Evolutionary conservation across 2,797 vertebrate species (phyloP).

Genomic region (Brotogeris chrysoptera): DNA sequence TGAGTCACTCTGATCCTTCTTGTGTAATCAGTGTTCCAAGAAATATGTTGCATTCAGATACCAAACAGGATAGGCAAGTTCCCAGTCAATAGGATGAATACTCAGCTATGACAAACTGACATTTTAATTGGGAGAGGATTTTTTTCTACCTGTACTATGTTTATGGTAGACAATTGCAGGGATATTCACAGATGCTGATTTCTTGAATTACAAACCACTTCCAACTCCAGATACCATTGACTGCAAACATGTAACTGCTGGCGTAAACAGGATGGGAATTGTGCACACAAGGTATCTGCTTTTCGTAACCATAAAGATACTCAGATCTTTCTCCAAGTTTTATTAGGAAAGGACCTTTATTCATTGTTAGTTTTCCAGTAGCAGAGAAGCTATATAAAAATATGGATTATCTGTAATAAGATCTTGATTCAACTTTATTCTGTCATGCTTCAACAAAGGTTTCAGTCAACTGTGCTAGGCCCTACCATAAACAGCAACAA

Average conservation of each 20-base stretch:
- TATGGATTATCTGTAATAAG: background rate
- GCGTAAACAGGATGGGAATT: background rate
- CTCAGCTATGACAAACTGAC: background rate
- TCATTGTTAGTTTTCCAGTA: background rate
- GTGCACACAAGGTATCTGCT: background rate
- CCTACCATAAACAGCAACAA: background rate
- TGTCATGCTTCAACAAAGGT: background rate
- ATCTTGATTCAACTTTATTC: background rate
- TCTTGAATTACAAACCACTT: background rate
- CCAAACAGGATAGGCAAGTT: background rate
- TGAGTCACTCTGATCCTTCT: slow-evolving; percentile 29
- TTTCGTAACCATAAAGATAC: background rate
- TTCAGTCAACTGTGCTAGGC: background rate
- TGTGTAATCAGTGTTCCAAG: background rate
- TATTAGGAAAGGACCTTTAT: background rate
- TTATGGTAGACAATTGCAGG: background rate
- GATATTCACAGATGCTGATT: background rate
- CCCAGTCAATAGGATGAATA: background rate
- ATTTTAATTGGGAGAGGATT: background rate
- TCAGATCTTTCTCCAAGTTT: background rate
- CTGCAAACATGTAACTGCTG: background rate
- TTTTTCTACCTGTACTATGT: background rate
- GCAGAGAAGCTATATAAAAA: background rate
- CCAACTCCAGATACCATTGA: background rate
- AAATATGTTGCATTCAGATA: background rate